These are phyloP conservation scores for Dolichopus griseipennis DNA, from an alignment of 2,888 invertebrate genomes.

Conservation along the genomic window DNA sequence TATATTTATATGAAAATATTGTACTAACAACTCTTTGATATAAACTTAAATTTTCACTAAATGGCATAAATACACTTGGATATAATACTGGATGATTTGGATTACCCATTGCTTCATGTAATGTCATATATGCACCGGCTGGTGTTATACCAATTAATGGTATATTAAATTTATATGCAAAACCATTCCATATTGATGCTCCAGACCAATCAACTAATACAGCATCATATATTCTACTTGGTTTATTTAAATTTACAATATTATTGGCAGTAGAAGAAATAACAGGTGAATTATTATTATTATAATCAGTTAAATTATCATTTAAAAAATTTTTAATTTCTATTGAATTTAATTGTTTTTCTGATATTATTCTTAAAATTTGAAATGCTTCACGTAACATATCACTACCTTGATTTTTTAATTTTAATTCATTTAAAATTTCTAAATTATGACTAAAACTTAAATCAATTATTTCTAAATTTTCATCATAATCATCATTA, in stretches of 20 bases:
- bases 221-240: constrained; percentile 47
- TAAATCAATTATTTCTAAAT: constrained; percentile 41
- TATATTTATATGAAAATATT: constrained; percentile 25
- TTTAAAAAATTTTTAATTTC: constrained; percentile 28
- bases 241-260: constrained; percentile 15
- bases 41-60: constrained; percentile 41
- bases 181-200: constrained; percentile 45
- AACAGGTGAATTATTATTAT: background rate
- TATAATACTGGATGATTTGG: constrained; percentile 48
- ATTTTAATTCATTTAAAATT: constrained; percentile 24
- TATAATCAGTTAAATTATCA: background rate
- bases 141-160: constrained; percentile 49
- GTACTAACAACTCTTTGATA: constrained; percentile 34
- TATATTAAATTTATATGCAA: constrained; percentile 48
- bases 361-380: constrained; percentile 26
- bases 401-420: constrained; percentile 24
- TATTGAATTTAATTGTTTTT: constrained; percentile 27
- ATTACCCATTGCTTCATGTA: constrained; percentile 48
- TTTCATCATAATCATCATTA: constrained; percentile 23
- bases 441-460: constrained; percentile 27
- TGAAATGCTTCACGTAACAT: constrained; percentile 27
- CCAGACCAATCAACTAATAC: constrained; percentile 50
- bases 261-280: background rate
- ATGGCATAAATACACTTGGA: constrained; percentile 46
- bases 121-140: constrained; percentile 45